Conservation (phyloP, 2,888 invertebrate species). For the Lutraria lutraria region DNA sequence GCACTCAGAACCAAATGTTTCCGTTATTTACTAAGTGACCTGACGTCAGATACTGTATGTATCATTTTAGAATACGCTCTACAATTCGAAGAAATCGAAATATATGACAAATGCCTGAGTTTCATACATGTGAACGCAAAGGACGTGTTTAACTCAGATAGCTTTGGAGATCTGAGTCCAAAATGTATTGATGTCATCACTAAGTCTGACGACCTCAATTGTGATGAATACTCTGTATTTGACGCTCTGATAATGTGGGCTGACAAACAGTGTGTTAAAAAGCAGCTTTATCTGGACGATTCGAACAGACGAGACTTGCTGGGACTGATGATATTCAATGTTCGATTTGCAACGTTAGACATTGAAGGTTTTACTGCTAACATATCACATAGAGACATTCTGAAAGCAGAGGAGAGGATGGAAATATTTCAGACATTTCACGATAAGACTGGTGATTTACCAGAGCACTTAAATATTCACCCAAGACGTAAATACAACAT, state of each 20-base stretch:
- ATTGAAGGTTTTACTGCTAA: conserved; percentile 48
- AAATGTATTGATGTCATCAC: conserved; percentile 60
- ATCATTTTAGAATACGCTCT: conserved; percentile 55
- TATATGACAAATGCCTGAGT: conserved; percentile 47
- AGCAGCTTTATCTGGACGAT: conserved; percentile 48
- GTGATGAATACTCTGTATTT: conserved; percentile 61
- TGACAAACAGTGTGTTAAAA: conserved; percentile 52
- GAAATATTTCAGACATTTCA: conserved; percentile 60
- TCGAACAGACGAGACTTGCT: conserved; percentile 54
- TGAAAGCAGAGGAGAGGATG: conserved; percentile 59
- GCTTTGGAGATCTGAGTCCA: conserved; percentile 52
- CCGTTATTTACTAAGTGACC: conserved; percentile 49
- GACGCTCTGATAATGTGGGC: conserved; percentile 62
- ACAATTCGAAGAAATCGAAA: conserved; percentile 22
- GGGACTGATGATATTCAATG: conserved; percentile 43
- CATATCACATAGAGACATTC: conserved; percentile 53
- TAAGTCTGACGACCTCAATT: conserved; percentile 60
- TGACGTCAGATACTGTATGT: conserved; percentile 64
- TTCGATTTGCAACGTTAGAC: conserved; percentile 59
- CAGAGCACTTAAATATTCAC: conserved; percentile 37
- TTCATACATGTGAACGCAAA: conserved; percentile 65
- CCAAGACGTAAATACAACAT: conserved; percentile 33
- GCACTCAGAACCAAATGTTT: conserved; percentile 50
- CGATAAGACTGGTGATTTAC: conserved; percentile 47
- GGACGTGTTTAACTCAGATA: conserved; percentile 50